A percentile compares a stretch with the other conserved stretches of the same genome.
phyloP scores from a whole-genome alignment of 2,797 vertebrate species.

The Sebastes cheni region DNA sequence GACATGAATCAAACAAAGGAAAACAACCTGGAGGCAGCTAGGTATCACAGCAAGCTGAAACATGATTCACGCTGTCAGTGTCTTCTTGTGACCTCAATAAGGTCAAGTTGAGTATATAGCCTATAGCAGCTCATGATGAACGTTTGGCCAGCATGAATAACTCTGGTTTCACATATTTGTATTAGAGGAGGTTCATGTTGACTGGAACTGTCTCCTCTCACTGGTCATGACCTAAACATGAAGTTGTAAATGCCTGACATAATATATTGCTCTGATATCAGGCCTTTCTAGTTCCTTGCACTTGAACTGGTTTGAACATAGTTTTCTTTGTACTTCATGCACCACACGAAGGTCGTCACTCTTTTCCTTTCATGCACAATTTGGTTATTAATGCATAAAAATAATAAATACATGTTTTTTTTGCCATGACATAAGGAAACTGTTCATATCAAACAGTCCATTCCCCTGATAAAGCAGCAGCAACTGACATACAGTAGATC shows the following conservation, averaged over 20 bases:
- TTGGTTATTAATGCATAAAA: background rate
- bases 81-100: background rate
- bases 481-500: background rate
- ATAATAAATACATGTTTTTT: no score
- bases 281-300: background rate
- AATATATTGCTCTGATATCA: background rate
- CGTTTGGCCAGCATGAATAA: constrained; percentile 15
- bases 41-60: background rate
- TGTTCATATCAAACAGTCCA: background rate
- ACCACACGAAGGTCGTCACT: background rate
- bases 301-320: background rate
- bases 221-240: background rate
- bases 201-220: constrained; percentile 16
- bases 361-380: background rate
- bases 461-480: background rate
- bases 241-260: background rate
- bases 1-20: background rate
- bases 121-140: constrained; percentile 20
- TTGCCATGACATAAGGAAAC: background rate
- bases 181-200: constrained; percentile 12
- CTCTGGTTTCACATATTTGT: constrained; percentile 35
- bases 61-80: background rate
- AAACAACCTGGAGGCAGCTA: background rate
- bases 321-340: background rate
- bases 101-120: constrained; percentile 15